phyloP scores from a whole-genome alignment of 2,797 vertebrate species.

The Oophaga sylvatica region DNA sequence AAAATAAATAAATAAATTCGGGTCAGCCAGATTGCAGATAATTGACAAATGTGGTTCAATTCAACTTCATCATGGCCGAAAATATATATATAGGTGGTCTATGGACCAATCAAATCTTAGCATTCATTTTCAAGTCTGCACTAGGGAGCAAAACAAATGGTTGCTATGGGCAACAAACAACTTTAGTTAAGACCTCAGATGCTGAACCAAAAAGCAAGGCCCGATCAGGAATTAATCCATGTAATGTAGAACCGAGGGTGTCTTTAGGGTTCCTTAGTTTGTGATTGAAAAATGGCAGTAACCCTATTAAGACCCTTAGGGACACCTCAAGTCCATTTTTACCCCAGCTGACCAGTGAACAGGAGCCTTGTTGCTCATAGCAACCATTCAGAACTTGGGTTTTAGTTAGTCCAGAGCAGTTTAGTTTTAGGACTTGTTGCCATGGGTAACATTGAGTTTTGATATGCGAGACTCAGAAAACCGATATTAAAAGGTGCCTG shows the following conservation, averaged over 20 bases:
- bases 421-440: background rate
- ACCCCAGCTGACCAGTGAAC: background rate
- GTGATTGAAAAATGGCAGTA: background rate
- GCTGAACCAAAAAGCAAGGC: background rate
- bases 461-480: background rate
- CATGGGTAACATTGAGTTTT: background rate
- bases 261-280: background rate
- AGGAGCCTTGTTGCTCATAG: background rate
- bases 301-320: background rate
- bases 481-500: background rate
- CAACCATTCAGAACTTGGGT: background rate
- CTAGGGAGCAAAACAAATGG: background rate
- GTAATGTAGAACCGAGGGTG: too few relatives aligned
- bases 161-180: constrained; percentile 1
- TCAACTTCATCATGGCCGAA: background rate
- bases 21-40: background rate
- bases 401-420: background rate
- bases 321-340: background rate
- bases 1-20: too few relatives aligned
- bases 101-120: background rate
- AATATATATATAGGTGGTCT: background rate
- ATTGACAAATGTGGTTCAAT: background rate
- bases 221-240: background rate
- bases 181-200: background rate
- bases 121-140: background rate